Base-by-base conservation (phyloP, 2,113 vertebrate species). In the Coptodon bakossiorum region DNA sequence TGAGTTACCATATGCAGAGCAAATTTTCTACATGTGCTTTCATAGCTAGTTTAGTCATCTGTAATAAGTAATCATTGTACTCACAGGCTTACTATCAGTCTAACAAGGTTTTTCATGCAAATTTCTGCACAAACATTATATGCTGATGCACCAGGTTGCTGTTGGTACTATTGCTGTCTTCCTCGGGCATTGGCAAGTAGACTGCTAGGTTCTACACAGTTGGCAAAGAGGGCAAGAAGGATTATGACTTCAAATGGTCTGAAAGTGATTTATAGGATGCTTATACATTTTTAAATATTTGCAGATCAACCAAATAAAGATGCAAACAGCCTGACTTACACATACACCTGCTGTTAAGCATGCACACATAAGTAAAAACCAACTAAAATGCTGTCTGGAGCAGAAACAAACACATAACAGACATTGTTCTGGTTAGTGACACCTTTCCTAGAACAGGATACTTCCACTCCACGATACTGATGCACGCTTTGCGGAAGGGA, bases 391-490 rank as follows among this genome's bases (percentile, higher is more conserved):
- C 45, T 48, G 14, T 52, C 17, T 52, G 17, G 6, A 50, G 16
- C 17, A 50, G 48, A 52, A 52, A 52, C 7, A 52, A 19, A 19
- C 14, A 48, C 45, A 16, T 48, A 52, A 8, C 17, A 52, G 50
- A 4, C 50, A 19, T n/a, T 17, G 7, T 17, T 52, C 17, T 52
- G 8, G 6, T 17, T 52, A 52, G 17, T 9, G 50, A 19, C 50
- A 4, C 14, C 4, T 52, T 52, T n/a, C 19, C 17, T 52, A 52
- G 16, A 48, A 73, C 94, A 98, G 97, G 98, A 98, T 99, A 98
- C 97, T 98, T 99, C 98, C 98, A 99, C 81, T 99, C 98, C 91
- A 99, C 98, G 3, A 99, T 96, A 92, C 92, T 97, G 95, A 98
- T 98, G 95, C 97, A 98, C 0, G 97, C 96, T 91, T 97, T 98